These are phyloP conservation scores for Ciconia stormi DNA, from an alignment of 2,113 vertebrate genomes.

Conservation along the genomic window DNA sequence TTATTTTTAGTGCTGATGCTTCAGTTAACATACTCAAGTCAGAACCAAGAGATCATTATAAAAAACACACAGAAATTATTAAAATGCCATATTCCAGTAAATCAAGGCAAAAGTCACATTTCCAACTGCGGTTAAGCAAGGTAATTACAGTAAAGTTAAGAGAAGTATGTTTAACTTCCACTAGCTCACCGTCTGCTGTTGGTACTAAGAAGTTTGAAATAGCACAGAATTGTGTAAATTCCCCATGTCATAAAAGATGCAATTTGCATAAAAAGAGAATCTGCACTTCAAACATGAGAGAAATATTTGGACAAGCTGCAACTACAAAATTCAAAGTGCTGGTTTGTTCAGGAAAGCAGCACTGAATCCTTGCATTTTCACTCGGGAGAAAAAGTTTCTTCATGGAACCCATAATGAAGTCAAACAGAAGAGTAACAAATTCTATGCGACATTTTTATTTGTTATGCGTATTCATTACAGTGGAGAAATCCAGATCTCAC, in stretches of 20 bases:
- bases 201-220: not conserved
- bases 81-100: not conserved
- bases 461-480: not conserved
- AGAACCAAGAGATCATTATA: not conserved
- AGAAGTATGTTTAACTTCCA: not conserved
- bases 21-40: not conserved
- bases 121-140: not conserved
- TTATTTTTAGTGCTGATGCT: not conserved
- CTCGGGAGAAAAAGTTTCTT: not conserved
- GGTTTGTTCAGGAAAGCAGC: not conserved
- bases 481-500: not conserved
- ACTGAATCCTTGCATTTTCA: not conserved
- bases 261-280: not conserved
- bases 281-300: not conserved
- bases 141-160: not conserved
- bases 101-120: not conserved
- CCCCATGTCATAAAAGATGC: not conserved
- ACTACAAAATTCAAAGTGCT: not conserved
- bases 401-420: not conserved
- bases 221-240: not conserved
- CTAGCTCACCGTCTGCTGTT: not conserved
- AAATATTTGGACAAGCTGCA: not conserved
- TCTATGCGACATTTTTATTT: not conserved
- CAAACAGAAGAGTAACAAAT: not conserved
- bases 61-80: not conserved